A percentile compares a stretch with the other conserved stretches of the same genome.
These are phyloP conservation scores for Octomys mimax DNA, from an alignment of 2,797 vertebrate genomes.

Conservation along the genomic window DNA sequence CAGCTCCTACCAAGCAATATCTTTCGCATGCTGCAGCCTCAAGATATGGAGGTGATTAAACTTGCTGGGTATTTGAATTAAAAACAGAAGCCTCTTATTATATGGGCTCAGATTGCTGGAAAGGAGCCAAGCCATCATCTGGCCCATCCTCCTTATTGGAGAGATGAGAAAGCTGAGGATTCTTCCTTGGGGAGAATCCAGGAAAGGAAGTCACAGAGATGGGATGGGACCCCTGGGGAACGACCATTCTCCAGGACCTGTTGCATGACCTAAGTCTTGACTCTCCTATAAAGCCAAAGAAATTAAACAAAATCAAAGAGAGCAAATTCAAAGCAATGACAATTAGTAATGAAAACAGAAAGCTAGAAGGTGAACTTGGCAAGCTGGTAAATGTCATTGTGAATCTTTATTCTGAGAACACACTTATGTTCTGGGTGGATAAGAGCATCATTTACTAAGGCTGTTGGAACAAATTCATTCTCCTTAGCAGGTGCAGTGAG, in stretches of 20 bases:
- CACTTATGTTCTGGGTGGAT: not conserved
- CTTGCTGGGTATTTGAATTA: constrained; percentile 53
- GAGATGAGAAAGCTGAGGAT: not conserved
- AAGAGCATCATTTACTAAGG: not conserved
- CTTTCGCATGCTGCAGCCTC: constrained; percentile 22
- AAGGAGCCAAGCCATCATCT: constrained; percentile 14
- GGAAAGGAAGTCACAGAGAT: not conserved
- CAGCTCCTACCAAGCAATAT: not conserved
- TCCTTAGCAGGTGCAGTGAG: not conserved
- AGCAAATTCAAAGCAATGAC: not conserved
- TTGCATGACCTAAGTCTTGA: constrained; percentile 5
- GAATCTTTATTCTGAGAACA: constrained; percentile 33
- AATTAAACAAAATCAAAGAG: constrained; percentile 15
- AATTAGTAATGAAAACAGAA: constrained; percentile 51
- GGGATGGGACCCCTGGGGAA: not conserved
- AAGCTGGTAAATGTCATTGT: constrained; percentile 23
- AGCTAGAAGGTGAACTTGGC: not conserved
- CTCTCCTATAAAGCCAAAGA: not conserved
- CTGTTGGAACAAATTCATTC: not conserved
- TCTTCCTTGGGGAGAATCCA: not conserved
- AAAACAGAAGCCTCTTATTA: constrained; percentile 65
- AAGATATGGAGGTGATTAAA: constrained; percentile 49
- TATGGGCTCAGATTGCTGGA: constrained; percentile 44
- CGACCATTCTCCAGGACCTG: not conserved
- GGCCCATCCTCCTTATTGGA: not conserved